Evolutionary conservation across 1,140 invertebrate genomes (phyloP).

Genomic region (Drosophila erecta): DNA sequence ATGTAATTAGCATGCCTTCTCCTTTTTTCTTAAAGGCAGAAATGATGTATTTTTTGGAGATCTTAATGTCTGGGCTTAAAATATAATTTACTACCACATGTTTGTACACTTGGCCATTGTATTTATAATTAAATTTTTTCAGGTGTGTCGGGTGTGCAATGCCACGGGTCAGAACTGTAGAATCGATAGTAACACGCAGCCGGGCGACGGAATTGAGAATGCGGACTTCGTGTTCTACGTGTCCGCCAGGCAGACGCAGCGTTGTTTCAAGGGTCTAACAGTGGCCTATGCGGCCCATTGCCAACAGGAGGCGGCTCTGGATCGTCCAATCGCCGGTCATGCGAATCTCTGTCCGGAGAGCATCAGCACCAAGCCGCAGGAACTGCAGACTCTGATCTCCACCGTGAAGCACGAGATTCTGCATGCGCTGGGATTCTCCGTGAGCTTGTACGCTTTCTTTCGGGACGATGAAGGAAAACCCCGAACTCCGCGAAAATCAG

Average conservation of each 20-base stretch:
- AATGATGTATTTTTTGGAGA: background rate
- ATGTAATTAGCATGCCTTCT: too few relatives aligned
- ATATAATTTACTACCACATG: background rate
- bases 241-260: conserved; percentile 95
- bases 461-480: conserved; percentile 93
- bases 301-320: conserved; percentile 96
- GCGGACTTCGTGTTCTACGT: conserved; percentile 99
- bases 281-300: conserved; percentile 99
- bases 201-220: conserved; percentile 90
- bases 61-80: too few relatives aligned
- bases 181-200: conserved; percentile 79
- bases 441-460: conserved; percentile 96
- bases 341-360: conserved; percentile 99
- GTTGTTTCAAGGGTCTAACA: conserved; percentile 95
- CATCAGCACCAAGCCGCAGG: conserved; percentile 96
- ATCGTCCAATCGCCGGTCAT: conserved; percentile 98
- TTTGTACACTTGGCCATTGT: background rate
- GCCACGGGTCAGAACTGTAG: conserved; percentile 92
- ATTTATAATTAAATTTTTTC: background rate
- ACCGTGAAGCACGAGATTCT: conserved; percentile 99
- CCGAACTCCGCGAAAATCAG: conserved; percentile 90
- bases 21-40: too few relatives aligned
- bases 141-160: conserved; percentile 94
- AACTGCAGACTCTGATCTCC: conserved; percentile 96
- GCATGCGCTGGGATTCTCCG: conserved; percentile 98